A percentile compares a stretch with the other conserved stretches of the same genome.
These are phyloP conservation scores for Caenorhabditis inopinata DNA, from an alignment of 1,140 invertebrate species.

Conservation along the genomic window DNA sequence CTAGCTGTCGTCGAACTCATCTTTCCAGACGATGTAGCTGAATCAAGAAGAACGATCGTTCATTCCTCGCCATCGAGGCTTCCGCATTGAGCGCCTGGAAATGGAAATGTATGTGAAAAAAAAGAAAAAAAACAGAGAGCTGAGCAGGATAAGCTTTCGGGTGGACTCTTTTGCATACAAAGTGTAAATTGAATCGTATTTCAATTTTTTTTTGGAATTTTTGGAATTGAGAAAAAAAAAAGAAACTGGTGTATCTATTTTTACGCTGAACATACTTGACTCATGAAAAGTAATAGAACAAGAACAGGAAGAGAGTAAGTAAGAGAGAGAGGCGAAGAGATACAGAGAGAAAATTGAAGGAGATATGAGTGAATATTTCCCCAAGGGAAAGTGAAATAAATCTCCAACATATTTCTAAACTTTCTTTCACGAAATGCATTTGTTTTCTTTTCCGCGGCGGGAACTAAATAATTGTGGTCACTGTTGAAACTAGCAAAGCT, in stretches of 20 bases:
- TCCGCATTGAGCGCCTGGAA: not conserved
- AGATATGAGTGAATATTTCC: slow-evolving; percentile 22
- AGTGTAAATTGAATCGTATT: slow-evolving; percentile 26
- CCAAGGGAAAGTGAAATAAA: not conserved
- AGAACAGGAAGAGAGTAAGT: not conserved
- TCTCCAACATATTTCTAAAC: too few species aligned
- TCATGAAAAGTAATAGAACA: not conserved
- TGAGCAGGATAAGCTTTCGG: too few species aligned
- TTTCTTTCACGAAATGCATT: too few species aligned
- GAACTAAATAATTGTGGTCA: too few species aligned
- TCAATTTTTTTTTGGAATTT: slow-evolving; percentile 2
- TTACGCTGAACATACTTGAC: not conserved
- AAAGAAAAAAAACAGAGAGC: not conserved
- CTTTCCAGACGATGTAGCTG: too few species aligned
- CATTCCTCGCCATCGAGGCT: not conserved
- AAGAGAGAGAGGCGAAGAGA: not conserved
- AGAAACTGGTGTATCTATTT: not conserved
- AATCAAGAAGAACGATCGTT: not conserved
- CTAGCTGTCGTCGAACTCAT: not conserved
- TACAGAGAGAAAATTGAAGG: not conserved
- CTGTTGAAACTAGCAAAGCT: too few species aligned
- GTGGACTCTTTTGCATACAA: not conserved
- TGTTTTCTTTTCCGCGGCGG: too few species aligned
- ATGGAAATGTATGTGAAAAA: not conserved
- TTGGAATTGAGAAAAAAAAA: not conserved